Percentiles rank a stretch among this genome's conserved stretches.
These are phyloP conservation scores for Galagoides demidoff DNA, from an alignment of 2,797 vertebrate species.

Conservation along the genomic window DNA sequence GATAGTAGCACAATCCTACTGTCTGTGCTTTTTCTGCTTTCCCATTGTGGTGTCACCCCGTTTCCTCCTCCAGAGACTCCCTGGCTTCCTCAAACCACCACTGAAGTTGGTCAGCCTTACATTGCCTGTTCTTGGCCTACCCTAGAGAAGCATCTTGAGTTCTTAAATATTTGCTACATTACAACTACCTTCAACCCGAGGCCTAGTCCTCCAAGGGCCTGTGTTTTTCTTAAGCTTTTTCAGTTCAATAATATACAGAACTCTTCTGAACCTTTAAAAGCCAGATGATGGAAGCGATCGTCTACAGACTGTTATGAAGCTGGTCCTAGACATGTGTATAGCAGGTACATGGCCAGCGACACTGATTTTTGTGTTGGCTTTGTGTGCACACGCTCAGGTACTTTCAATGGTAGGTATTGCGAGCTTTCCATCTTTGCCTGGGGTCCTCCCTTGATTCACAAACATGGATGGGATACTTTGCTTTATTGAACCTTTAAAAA, in stretches of 20 bases:
- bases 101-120: neutral
- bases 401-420: neutral
- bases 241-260: neutral
- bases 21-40: neutral
- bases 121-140: neutral
- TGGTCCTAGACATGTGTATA: neutral
- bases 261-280: conserved; percentile 29
- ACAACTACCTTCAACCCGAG: neutral
- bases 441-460: conserved; percentile 20
- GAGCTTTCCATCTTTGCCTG: neutral
- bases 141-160: neutral
- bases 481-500: conserved; percentile 48
- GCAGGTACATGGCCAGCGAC: neutral
- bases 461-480: neutral
- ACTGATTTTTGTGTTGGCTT: neutral
- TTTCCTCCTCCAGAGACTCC: neutral
- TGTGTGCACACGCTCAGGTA: neutral
- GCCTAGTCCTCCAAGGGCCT: conserved; percentile 3
- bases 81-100: neutral
- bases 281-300: neutral
- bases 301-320: neutral
- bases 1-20: neutral
- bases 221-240: conserved; percentile 7
- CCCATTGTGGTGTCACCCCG: neutral
- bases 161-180: conserved; percentile 33